Conservation (phyloP, 2,888 invertebrate species). For the Eudasyphora cyanicolor region DNA sequence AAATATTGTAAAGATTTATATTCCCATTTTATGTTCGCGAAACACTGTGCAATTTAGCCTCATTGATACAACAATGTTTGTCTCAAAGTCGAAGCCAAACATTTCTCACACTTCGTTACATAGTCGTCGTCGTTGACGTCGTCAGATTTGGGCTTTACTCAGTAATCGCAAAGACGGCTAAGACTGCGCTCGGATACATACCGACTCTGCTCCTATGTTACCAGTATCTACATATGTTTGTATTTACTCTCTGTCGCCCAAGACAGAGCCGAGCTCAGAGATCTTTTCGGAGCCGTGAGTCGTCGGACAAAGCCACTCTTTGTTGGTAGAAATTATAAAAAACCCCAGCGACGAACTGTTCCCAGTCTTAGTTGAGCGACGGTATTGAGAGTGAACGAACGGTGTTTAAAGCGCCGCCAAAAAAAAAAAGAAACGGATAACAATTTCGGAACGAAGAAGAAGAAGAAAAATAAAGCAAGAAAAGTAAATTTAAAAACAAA, state of each 20-base stretch:
- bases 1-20: too few relatives aligned
- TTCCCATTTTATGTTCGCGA: background rate
- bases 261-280: background rate
- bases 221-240: background rate
- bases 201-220: background rate
- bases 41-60: background rate
- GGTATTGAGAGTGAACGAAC: constrained; percentile 47
- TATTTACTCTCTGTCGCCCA: background rate
- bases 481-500: background rate
- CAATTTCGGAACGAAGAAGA: background rate
- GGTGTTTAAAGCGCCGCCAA: constrained; percentile 12
- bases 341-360: constrained; percentile 74
- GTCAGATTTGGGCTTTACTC: background rate
- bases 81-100: background rate
- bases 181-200: background rate
- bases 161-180: background rate
- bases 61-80: background rate
- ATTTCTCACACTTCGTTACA: constrained; percentile 5
- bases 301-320: constrained; percentile 73
- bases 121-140: background rate
- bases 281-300: background rate
- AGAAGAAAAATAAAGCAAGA: background rate
- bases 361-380: constrained; percentile 73
- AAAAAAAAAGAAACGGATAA: constrained; percentile 44
- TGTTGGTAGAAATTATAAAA: constrained; percentile 76